Evolutionary conservation across 2,888 invertebrate species (phyloP), one percentile per base, ranked within the genome.

Genomic region (Standfussiana lucernea): DNA sequence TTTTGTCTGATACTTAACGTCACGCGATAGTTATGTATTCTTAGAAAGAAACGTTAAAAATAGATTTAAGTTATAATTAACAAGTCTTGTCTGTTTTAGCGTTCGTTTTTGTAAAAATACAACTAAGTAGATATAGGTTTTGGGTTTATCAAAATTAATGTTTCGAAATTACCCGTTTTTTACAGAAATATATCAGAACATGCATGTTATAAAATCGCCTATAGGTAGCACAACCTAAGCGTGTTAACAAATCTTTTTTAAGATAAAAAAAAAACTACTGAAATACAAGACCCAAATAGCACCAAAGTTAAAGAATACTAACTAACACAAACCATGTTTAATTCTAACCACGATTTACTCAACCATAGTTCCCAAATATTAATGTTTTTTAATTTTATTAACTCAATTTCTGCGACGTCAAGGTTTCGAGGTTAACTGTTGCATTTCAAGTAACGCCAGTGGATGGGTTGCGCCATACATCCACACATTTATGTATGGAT

Each of bases 381-480:
- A 50, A 53, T 62, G 28, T 67, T 53, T 56, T 75, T 65, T 47
- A 65, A 40, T 75, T n/a, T n/a, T n/a, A n/a, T n/a, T n/a, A n/a
- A n/a, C n/a, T n/a, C n/a, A 62, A 75, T 85, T 77, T 45, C 47
- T 53, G 40, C 65, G 47, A 65, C 68, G 24, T 50, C 61, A 76
- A 67, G 45, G 59, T 72, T 59, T 35, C 64, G 61, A 72, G 83
- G 83, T 77, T 72, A 82, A 72, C 47, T 47, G 62, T 72, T 77
- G 47, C 75, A 81, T 74, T 74, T 61, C 37, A 69, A 83, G 66
- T 86, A 72, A 86, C 32, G 28, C 45, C 53, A n/a, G 40, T 62
- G 35, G 72, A 69, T 65, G 37, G 13, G 66, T 83, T 88, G 42
- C 83, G 75, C 66, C 86, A 85, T 77, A 74, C 50, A 37, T 68